These are phyloP conservation scores for Aplysina aerophoba DNA, from an alignment of 37 sponge, comb jelly and placozoan species.

Conservation along the genomic window DNA sequence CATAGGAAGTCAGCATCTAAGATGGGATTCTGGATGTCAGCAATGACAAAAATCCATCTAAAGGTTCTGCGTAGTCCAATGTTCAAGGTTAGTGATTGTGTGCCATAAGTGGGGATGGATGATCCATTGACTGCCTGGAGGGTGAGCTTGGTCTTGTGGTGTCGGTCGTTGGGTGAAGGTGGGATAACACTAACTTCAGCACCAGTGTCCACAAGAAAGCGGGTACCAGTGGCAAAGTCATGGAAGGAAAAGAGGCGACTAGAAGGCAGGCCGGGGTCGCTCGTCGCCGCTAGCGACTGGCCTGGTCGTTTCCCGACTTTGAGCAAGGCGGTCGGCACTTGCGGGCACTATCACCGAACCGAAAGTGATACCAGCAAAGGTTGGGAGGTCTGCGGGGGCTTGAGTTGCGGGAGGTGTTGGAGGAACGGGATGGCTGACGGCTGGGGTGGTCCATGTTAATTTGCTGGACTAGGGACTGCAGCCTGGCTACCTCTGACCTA, in stretches of 20 bases:
- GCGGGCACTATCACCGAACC: constrained; percentile 49
- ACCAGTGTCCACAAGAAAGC: constrained; percentile 70
- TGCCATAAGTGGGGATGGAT: too few species aligned
- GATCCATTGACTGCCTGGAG: constrained; percentile 37
- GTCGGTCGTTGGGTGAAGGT: constrained; percentile 36
- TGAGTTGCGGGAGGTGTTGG: too few species aligned
- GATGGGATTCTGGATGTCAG: constrained; percentile 76
- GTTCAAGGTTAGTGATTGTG: constrained; percentile 54
- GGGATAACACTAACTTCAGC: constrained; percentile 57
- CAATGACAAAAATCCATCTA: constrained; percentile 64
- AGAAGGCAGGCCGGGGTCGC: constrained; percentile 64
- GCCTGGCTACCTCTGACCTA: too few species aligned
- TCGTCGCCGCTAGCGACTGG: constrained; percentile 67
- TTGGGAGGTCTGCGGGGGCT: too few species aligned
- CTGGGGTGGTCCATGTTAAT: too few species aligned
- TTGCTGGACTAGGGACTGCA: too few species aligned
- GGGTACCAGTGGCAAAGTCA: constrained; percentile 29
- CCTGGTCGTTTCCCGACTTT: constrained; percentile 53
- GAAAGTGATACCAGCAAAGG: constrained; percentile 62
- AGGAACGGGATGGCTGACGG: too few species aligned
- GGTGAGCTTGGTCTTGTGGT: constrained; percentile 35
- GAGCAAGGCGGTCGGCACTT: constrained; percentile 53
- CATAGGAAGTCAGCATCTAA: constrained; percentile 68
- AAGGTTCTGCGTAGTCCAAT: constrained; percentile 58
- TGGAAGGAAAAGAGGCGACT: constrained; percentile 67